These are phyloP conservation scores for Ardeotis arabs DNA, from an alignment of 2,113 vertebrate species.

Conservation along the genomic window DNA sequence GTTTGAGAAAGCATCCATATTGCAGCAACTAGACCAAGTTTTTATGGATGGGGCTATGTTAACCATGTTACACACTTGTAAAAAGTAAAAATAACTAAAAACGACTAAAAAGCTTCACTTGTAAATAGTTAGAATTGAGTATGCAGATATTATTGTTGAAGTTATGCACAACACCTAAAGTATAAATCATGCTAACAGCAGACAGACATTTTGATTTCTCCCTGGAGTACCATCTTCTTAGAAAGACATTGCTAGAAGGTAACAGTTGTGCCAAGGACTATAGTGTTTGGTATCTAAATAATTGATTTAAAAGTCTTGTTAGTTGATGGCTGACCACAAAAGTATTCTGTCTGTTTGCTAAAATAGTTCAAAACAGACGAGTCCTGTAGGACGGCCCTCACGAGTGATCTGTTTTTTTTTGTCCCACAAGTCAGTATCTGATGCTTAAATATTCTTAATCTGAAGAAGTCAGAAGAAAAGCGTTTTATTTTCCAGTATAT, in stretches of 20 bases:
- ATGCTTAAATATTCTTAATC: background rate
- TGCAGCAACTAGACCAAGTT: background rate
- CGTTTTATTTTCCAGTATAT: background rate
- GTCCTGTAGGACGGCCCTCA: background rate
- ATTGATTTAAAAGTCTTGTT: slow-evolving; percentile 45
- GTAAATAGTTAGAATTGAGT: background rate
- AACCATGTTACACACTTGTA: fast-evolving
- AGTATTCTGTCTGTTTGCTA: background rate
- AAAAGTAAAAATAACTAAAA: background rate
- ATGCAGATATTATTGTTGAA: slow-evolving; percentile 6
- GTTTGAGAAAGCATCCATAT: background rate
- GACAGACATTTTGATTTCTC: background rate
- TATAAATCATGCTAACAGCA: background rate
- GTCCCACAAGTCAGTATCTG: background rate
- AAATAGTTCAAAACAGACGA: background rate
- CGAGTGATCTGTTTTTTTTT: background rate
- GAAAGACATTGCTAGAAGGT: slow-evolving; percentile 19
- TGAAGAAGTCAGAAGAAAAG: background rate
- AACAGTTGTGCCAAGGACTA: slow-evolving; percentile 6
- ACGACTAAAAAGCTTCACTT: background rate
- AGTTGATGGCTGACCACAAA: slow-evolving; percentile 5
- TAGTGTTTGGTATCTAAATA: slow-evolving; percentile 43
- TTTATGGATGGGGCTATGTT: too few species aligned
- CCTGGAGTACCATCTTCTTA: slow-evolving; percentile 9
- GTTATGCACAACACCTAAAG: background rate